Base-by-base conservation (phyloP, 2,888 invertebrate genomes). In the Dasypogon diadema region DNA sequence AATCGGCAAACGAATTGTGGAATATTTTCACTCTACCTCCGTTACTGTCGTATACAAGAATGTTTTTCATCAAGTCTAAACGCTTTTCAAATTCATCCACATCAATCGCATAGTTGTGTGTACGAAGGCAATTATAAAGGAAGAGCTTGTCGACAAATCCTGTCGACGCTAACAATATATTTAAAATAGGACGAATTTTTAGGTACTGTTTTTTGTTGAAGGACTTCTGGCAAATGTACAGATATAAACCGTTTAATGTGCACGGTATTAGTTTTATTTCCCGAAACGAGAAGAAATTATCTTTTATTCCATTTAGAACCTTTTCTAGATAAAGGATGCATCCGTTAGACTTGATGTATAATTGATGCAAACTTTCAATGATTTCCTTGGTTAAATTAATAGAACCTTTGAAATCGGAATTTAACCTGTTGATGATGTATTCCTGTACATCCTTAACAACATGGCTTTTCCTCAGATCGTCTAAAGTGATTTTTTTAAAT, bases 281-380 rank as follows among this genome's bases (percentile, higher is more conserved):
- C 0, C 97, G 89, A 34, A 98, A 87, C 6, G 95, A 95, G 80
- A 98, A 96, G 83, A 96, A 97, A 74, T 93, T 96, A 81, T 97
- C 96, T 0, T 95, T 94, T 1, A 98, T 96, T 0, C 97, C 97
- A 81, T 98, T 97, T 56, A 97, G 85, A 0, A 97, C 92, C 87
- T 95, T 94, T 83, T 95, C 95, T 78, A 96, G 85, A 81, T 96
- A 96, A 2, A 96, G 88, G 78, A 96, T 91, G 81, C 96, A 96
- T 0, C 97, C 98, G 82, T 98, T 97, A 83, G 96, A 96, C 86
- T 98, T 98, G 81, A 98, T 98, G 82, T 98, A 93, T 48, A 98
- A 88, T 82, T 97, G 97, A 85, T 98, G 98, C 2, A 98, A 87
- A 85, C 97, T 96, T 79, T 98, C 97, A 0, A 98, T 98, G 0